A percentile compares a stretch with the other conserved stretches of the same genome.
phyloP scores from a whole-genome alignment of 2,113 vertebrate species.

The Catharus minimus region DNA sequence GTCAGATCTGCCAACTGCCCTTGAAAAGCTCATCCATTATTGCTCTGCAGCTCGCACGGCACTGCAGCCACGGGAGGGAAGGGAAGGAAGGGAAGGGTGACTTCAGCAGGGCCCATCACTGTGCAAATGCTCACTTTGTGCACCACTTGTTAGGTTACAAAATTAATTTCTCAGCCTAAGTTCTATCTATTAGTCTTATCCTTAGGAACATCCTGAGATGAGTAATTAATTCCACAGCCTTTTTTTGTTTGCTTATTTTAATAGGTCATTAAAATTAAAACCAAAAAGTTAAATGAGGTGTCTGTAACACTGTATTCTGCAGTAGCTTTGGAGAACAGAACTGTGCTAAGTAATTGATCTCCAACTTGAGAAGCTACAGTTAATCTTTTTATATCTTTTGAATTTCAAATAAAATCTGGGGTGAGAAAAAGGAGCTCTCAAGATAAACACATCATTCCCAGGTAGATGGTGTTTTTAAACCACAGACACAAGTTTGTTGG shows the following conservation, averaged over 20 bases:
- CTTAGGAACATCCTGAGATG: background rate
- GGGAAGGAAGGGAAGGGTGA: background rate
- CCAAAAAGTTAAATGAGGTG: background rate
- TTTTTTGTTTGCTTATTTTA: background rate
- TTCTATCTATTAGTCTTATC: background rate
- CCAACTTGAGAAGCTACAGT: background rate
- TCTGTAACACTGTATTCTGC: background rate
- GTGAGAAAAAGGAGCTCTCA: background rate
- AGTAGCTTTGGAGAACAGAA: background rate
- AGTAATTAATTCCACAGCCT: background rate
- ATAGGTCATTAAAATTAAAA: background rate
- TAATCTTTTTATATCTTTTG: background rate
- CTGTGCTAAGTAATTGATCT: background rate
- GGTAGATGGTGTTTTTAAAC: background rate
- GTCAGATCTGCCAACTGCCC: slow-evolving; percentile 12
- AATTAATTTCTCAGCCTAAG: background rate
- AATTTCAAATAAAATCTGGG: background rate
- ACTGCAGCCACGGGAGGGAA: background rate
- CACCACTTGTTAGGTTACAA: background rate
- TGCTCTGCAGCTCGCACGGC: background rate
- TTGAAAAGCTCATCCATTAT: slow-evolving; percentile 7
- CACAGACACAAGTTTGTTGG: background rate
- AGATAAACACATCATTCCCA: background rate
- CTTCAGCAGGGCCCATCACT: background rate
- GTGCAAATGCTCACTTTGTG: background rate